Base-by-base conservation (phyloP, 2,797 vertebrate species). In the Phrynocephalus guinanensis region DNA sequence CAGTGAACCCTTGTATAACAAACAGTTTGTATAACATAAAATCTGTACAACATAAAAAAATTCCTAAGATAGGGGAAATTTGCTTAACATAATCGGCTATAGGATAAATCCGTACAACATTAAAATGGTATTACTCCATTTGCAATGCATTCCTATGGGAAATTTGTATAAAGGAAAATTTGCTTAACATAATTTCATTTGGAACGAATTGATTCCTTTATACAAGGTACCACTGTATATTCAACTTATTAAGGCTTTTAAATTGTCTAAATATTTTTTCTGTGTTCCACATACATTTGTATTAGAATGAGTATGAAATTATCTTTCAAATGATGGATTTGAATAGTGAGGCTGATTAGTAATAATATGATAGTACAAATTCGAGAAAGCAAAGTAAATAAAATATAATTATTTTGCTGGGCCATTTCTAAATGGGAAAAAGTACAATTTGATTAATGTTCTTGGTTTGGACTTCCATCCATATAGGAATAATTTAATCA, bases 401-500 rank as follows among this genome's bases (percentile, higher is more conserved):
- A 56, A 67, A 82, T 7, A 28, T 66, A 86, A 75, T 82, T 81
- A 30, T 75, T 85, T 26, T 56, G 67, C 60, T 52, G 72, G 83
- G 63, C 26, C 6, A 20, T 56, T 81, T 66, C 38, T 52, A 30
- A 60, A 18, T 16, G 22, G 52, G 33, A 80, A 73, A 67, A 67
- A 9, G 63, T 38, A 75, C 56, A 16, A 75, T 80, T 83, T 66
- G 38, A 68, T 83, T 44, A n/a, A 79, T 81, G 26, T 20, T 67
- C 30, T 38, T 52, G 81, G 33, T 75, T n/a, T 52, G 22, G 71
- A 85, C 68, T 68, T 76, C 24, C 75, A 15, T 56, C 78, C 83
- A 85, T 81, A 85, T 68, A 30, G 60, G 26, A 76, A 81, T 82
- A 38, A 75, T 81, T 81, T 81, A 30, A 24, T 50, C 52, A 82